Base-by-base conservation (phyloP, 2,888 invertebrate species). In the Mechanitis messenoides region DNA sequence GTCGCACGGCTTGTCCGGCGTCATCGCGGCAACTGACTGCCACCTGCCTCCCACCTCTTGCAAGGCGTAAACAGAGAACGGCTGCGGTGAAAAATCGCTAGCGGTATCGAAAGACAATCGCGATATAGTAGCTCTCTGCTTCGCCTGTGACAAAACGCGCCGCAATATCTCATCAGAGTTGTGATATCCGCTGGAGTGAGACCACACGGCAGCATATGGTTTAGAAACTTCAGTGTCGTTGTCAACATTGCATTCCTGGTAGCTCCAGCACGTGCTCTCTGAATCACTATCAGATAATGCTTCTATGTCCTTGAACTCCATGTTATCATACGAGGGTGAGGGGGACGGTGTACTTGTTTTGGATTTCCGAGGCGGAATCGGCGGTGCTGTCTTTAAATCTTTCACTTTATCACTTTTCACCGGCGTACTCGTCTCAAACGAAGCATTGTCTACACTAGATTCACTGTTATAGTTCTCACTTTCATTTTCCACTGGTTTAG, bases 11-110 rank as follows among this genome's bases (percentile, higher is more conserved):
- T 79, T 78, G 79, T 81, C 85, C 73, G 87, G 84, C 80, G 88
- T 85, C 89, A 88, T 87, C 64, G 72, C 79, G 70, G 63, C 80
- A 76, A 87, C 88, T 87, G 88, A 77, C 77, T 68, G 68, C 68
- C 84, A 87, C 87, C 87, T 86, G 86, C 83, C 89, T 81, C 86
- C 87, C 84, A 85, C 87, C 84, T 87, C 87, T 62, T 78, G 79
- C 65, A 88, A 70, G 66, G 87, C 75, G 79, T 89, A 88, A 71
- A 87, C 83, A 50, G 81, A 75, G 76, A 83, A 87, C 68, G 76
- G 74, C 59, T 78, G 72, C 72, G 84, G 83, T 68, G 80, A 72
- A 65, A 88, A 81, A 63, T 87, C 89, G 73, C 77, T 78, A 5
- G 80, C 84, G 64, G 84, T 84, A 71, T 89, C 85, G 80, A 84